phyloP scores from a whole-genome alignment of 2,113 vertebrate genomes.

The Atrichornis clamosus region DNA sequence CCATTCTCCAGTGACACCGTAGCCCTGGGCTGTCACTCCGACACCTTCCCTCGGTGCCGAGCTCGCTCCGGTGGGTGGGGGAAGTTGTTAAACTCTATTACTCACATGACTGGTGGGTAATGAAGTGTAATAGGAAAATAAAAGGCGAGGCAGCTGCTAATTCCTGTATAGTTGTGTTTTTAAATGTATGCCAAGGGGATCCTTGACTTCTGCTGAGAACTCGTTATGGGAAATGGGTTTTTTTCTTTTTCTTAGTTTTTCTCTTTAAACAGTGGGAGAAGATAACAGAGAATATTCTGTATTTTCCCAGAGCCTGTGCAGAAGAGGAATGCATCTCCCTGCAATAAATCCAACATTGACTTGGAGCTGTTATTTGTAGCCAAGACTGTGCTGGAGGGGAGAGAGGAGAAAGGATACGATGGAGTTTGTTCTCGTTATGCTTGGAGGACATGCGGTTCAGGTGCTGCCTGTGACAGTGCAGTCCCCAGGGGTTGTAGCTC shows the following conservation, averaged over 20 bases:
- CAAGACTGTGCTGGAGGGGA: neutral
- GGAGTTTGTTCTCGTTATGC: conserved; percentile 67
- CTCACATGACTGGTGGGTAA: conserved; percentile 34
- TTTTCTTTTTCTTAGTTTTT: neutral
- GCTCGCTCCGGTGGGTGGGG: neutral
- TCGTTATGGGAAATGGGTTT: neutral
- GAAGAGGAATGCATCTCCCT: neutral
- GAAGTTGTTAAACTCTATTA: conserved; percentile 4
- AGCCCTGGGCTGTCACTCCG: conserved; percentile 35
- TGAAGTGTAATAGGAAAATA: conserved; percentile 37
- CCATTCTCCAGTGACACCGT: neutral
- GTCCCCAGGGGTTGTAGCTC: conserved; percentile 75
- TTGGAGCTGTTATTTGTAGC: neutral
- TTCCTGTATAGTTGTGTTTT: conserved; percentile 20
- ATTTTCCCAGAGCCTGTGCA: neutral
- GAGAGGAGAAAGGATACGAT: conserved; percentile 69
- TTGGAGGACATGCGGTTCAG: conserved; percentile 74
- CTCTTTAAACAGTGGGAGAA: neutral
- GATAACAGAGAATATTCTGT: neutral
- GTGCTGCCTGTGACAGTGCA: conserved; percentile 76
- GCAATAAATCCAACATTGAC: neutral
- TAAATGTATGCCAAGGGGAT: neutral
- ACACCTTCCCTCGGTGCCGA: neutral
- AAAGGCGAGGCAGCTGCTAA: conserved; percentile 39
- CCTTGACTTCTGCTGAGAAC: neutral